Evolutionary conservation across 2,888 invertebrate species (phyloP).

Genomic region (Anoplius nigerrimus): DNA sequence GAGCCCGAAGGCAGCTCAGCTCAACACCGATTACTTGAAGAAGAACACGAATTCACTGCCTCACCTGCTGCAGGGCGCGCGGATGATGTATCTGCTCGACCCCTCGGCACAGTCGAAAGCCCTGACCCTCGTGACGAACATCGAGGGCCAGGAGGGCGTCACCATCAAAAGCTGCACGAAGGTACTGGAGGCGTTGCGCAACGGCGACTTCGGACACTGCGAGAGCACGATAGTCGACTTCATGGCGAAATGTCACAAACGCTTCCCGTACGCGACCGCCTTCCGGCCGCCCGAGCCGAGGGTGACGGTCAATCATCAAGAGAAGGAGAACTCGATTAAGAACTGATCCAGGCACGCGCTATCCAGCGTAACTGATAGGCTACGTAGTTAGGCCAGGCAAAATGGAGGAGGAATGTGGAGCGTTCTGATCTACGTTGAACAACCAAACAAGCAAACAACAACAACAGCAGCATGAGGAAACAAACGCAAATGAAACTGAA

Average conservation of each 20-base stretch:
- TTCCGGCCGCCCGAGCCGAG: constrained; percentile 76
- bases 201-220: constrained; percentile 88
- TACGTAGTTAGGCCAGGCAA: constrained; percentile 55
- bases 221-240: constrained; percentile 82
- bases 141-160: constrained; percentile 75
- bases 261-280: constrained; percentile 87
- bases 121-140: constrained; percentile 79
- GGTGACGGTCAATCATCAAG: constrained; percentile 64
- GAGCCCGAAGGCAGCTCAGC: constrained; percentile 77
- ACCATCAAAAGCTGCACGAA: constrained; percentile 86
- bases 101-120: constrained; percentile 81
- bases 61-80: constrained; percentile 88
- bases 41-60: constrained; percentile 79
- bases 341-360: constrained; percentile 67
- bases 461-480: background rate
- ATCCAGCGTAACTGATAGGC: constrained; percentile 51
- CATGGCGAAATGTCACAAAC: constrained; percentile 82
- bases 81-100: constrained; percentile 86
- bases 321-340: constrained; percentile 68
- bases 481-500: background rate
- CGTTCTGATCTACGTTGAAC: constrained; percentile 21
- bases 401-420: constrained; percentile 25
- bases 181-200: constrained; percentile 85
- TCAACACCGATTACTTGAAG: constrained; percentile 77
- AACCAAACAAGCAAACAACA: background rate